Evolutionary conservation across 2,888 invertebrate species (phyloP).

Genomic region (Drosophila algonquin): DNA sequence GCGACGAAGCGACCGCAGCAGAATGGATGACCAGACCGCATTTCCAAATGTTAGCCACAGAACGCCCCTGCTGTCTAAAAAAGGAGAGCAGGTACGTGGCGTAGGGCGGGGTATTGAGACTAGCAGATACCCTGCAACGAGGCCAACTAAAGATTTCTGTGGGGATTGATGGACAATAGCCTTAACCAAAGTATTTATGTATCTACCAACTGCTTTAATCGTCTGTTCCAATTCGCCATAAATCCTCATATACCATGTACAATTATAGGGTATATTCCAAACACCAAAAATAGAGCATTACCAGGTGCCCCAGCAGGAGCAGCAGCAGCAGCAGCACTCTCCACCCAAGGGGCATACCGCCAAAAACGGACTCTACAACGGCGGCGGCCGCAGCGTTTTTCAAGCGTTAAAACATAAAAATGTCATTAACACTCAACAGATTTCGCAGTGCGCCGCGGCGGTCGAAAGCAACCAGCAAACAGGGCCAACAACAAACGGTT

Average conservation of each 20-base stretch:
- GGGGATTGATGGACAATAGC: not conserved
- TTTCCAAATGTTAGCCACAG: slow-evolving; percentile 36
- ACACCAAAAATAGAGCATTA: slow-evolving; percentile 36
- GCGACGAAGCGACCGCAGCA: not conserved
- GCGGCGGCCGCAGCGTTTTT: slow-evolving; percentile 58
- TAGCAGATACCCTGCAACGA: not conserved
- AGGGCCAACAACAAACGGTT: slow-evolving; percentile 61
- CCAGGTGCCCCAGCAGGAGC: slow-evolving; percentile 43
- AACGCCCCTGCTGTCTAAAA: slow-evolving; percentile 11
- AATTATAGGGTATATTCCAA: not conserved
- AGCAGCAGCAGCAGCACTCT: not conserved
- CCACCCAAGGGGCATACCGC: slow-evolving; percentile 33
- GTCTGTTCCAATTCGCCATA: no score
- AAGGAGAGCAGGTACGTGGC: not conserved
- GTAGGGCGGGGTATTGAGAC: not conserved
- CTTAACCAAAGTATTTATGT: no score
- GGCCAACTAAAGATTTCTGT: not conserved
- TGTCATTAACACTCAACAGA: slow-evolving; percentile 79
- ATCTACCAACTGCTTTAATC: no score
- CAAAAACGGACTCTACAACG: slow-evolving; percentile 44
- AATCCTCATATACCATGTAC: no score
- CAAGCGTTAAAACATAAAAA: slow-evolving; percentile 78
- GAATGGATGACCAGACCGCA: slow-evolving; percentile 31
- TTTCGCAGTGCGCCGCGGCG: slow-evolving; percentile 65
- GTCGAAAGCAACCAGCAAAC: slow-evolving; percentile 35